Percentiles rank a stretch among this genome's conserved stretches.
phyloP scores from a whole-genome alignment of 2,888 invertebrate species.

The Torymus auratus region DNA sequence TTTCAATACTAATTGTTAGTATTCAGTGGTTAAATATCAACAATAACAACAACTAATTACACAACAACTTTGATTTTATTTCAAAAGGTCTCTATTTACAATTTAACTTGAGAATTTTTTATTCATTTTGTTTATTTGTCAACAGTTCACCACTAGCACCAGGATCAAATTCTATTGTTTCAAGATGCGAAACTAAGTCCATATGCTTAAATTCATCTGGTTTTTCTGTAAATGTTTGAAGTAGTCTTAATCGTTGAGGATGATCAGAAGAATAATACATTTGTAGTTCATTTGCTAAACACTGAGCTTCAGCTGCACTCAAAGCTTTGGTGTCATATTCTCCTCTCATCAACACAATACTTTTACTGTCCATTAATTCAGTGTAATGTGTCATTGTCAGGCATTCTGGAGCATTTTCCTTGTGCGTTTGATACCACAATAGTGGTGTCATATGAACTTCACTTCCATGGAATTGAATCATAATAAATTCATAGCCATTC shows the following conservation, averaged over 20 bases:
- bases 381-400: conserved; percentile 88
- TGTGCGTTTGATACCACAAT: conserved; percentile 90
- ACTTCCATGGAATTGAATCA: conserved; percentile 85
- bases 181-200: conserved; percentile 77
- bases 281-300: conserved; percentile 90
- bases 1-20: too few species aligned
- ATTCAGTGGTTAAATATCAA: too few species aligned
- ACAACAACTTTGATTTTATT: too few species aligned
- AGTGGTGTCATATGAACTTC: conserved; percentile 90
- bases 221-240: conserved; percentile 83
- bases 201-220: conserved; percentile 89
- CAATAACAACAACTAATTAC: too few species aligned
- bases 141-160: conserved; percentile 44
- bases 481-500: conserved; percentile 91
- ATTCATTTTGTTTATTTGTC: conserved; percentile 34
- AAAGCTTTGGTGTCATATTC: conserved; percentile 90
- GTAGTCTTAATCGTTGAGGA: conserved; percentile 80
- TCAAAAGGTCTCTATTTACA: conserved; percentile 33
- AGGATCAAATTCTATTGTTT: conserved; percentile 58
- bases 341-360: conserved; percentile 89
- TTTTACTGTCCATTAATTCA: conserved; percentile 84
- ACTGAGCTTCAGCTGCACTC: conserved; percentile 88
- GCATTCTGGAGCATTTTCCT: conserved; percentile 93
- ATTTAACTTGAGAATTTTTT: conserved; percentile 21
- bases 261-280: conserved; percentile 87